Conservation (phyloP, 2,113 vertebrate genomes). For the Panurus biarmicus region DNA sequence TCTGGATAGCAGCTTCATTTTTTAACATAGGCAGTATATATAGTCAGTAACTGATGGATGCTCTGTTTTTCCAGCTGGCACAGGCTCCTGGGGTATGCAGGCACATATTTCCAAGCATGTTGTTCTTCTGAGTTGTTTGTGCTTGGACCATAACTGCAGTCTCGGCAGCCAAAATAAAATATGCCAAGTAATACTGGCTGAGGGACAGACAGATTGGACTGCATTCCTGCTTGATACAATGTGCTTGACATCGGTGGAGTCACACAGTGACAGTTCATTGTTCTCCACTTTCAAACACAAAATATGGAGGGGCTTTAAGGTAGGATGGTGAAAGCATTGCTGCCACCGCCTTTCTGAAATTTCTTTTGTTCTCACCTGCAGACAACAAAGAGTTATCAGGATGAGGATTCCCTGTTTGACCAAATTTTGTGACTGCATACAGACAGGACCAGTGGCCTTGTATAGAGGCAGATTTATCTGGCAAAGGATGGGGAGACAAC, state of each 20-base stretch:
- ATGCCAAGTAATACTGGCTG: constrained; percentile 62
- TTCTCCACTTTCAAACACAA: constrained; percentile 26
- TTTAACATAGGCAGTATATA: constrained; percentile 2
- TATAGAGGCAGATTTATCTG: not conserved
- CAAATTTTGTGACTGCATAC: not conserved
- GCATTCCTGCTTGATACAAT: constrained; percentile 25
- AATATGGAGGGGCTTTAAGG: not conserved
- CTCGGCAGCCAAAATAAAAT: constrained; percentile 47
- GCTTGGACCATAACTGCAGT: constrained; percentile 28
- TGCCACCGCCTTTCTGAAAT: not conserved
- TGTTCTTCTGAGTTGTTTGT: constrained; percentile 38
- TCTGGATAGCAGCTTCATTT: constrained; percentile 17
- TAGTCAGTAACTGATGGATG: not conserved
- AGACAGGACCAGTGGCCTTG: not conserved
- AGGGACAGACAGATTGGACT: not conserved
- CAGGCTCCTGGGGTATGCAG: not conserved
- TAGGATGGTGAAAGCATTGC: not conserved
- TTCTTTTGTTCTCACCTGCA: not conserved
- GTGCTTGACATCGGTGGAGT: not conserved
- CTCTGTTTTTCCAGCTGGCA: constrained; percentile 58
- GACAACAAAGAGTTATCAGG: not conserved
- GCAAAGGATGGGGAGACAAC: not conserved
- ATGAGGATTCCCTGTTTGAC: not conserved
- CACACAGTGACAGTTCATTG: constrained; percentile 30
- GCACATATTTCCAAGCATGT: constrained; percentile 35